Percentiles rank a stretch among this genome's conserved stretches.
Evolutionary conservation across 2,888 invertebrate species (phyloP).

Genomic region (Callyntrura guangdongensis): DNA sequence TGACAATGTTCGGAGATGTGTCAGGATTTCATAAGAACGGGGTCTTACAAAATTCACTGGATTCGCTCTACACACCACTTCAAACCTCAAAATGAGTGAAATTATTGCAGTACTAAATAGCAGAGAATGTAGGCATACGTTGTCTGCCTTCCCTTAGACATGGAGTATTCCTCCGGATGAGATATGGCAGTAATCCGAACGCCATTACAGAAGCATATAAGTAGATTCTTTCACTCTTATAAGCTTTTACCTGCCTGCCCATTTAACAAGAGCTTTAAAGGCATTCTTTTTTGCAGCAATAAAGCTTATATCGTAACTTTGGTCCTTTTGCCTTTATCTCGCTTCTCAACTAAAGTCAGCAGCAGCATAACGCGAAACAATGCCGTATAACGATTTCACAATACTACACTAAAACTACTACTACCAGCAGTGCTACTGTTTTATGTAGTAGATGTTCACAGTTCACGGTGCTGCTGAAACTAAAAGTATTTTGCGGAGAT

Average conservation of each 20-base stretch:
- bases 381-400: neutral
- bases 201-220: no score
- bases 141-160: no score
- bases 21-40: neutral
- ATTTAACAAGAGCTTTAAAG: no score
- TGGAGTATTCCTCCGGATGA: no score
- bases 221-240: no score
- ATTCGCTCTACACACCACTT: neutral
- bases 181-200: no score
- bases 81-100: slow-evolving; percentile 17
- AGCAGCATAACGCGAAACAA: neutral
- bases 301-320: no score
- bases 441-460: slow-evolving; percentile 3
- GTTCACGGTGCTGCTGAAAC: slow-evolving; percentile 48
- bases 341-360: neutral
- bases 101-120: slow-evolving; percentile 10
- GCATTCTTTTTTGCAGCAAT: no score
- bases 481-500: slow-evolving; percentile 39
- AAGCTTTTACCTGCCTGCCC: no score
- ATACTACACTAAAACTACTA: slow-evolving; percentile 13
- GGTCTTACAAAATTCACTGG: neutral
- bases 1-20: slow-evolving; percentile 30
- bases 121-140: neutral
- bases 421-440: no score
- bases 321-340: no score